phyloP scores from a whole-genome alignment of 2,797 vertebrate genomes.

The Huso huso region DNA sequence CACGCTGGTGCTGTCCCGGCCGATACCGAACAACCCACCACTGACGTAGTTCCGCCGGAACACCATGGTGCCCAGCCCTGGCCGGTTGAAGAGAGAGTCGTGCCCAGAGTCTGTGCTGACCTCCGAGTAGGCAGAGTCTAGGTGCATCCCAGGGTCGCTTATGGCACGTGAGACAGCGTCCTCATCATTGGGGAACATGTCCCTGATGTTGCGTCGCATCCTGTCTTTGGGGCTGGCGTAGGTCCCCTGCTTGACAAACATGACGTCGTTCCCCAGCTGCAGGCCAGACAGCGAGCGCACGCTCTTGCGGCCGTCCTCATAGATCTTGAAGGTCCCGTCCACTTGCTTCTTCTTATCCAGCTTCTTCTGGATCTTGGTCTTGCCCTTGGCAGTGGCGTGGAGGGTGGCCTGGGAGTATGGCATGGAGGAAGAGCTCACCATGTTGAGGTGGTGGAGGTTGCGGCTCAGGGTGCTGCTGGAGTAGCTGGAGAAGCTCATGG shows the following conservation, averaged over 20 bases:
- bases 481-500: constrained; percentile 91
- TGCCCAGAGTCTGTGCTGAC: constrained; percentile 96
- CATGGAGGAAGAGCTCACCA: constrained; percentile 65
- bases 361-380: constrained; percentile 92
- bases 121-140: constrained; percentile 82
- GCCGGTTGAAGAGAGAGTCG: constrained; percentile 90
- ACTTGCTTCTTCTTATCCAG: constrained; percentile 86
- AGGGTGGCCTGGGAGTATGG: constrained; percentile 95
- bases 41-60: constrained; percentile 92
- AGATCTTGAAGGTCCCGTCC: constrained; percentile 93
- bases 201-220: constrained; percentile 75
- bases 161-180: constrained; percentile 92
- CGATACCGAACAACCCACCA: constrained; percentile 79
- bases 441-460: constrained; percentile 66
- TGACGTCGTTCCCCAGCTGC: constrained; percentile 89
- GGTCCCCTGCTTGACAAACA: constrained; percentile 92
- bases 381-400: constrained; percentile 85
- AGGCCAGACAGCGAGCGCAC: constrained; percentile 88
- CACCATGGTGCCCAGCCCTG: constrained; percentile 93
- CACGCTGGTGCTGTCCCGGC: constrained; percentile 46
- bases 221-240: constrained; percentile 77
- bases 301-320: constrained; percentile 91
- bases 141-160: constrained; percentile 78
- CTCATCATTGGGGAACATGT: constrained; percentile 85
- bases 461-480: constrained; percentile 78